phyloP scores from a whole-genome alignment of 2,888 invertebrate species.

The Sinhomidia bicolor region DNA sequence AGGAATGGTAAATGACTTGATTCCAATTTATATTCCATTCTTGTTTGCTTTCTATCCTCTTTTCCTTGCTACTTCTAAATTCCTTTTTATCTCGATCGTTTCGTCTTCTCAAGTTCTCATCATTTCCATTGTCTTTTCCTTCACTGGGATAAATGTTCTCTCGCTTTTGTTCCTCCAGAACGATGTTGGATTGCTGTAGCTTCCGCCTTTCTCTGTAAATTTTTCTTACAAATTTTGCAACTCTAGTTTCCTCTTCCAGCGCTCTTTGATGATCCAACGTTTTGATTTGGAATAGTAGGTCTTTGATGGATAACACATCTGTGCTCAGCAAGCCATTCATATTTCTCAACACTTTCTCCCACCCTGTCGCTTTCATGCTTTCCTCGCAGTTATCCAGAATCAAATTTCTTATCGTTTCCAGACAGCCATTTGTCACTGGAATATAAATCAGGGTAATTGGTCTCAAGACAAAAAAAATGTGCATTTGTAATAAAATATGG shows the following conservation, averaged over 20 bases:
- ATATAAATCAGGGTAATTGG: neutral
- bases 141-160: neutral
- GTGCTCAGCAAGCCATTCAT: constrained; percentile 71
- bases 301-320: constrained; percentile 65
- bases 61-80: neutral
- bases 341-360: constrained; percentile 64
- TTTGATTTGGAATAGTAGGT: constrained; percentile 56
- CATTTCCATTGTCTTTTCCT: neutral
- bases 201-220: constrained; percentile 26
- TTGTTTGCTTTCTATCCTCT: neutral
- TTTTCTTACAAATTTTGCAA: constrained; percentile 17
- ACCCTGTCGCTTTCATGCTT: constrained; percentile 14
- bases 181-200: neutral
- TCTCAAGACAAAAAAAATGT: neutral
- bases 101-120: neutral
- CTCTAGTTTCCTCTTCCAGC: constrained; percentile 29
- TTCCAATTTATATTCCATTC: constrained; percentile 58
- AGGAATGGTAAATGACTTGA: constrained; percentile 66
- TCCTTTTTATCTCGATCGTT: neutral
- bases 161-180: neutral
- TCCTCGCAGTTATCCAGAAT: constrained; percentile 46
- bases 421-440: constrained; percentile 64
- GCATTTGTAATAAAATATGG: too few species aligned
- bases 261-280: constrained; percentile 23
- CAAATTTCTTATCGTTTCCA: constrained; percentile 55